Percentiles rank a stretch among this genome's conserved stretches.
Evolutionary conservation across 2,888 invertebrate species (phyloP).

Genomic region (Leucoptera coffeella): DNA sequence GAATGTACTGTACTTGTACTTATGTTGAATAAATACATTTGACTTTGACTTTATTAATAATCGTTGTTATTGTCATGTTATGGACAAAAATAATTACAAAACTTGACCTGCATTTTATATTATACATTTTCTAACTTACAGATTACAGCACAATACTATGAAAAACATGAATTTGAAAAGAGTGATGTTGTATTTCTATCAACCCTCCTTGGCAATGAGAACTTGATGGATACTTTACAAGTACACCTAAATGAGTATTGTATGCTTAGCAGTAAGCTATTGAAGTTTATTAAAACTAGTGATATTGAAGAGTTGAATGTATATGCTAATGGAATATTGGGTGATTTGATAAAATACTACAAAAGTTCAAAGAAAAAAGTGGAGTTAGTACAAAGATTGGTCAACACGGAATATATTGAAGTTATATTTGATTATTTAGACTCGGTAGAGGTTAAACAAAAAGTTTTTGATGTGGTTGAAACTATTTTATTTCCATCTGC

Average conservation of each 20-base stretch:
- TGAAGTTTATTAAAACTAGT: slow-evolving; percentile 17
- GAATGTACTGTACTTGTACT: no score
- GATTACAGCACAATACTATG: slow-evolving; percentile 27
- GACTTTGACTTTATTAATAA: background rate
- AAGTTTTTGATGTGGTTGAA: slow-evolving; percentile 7
- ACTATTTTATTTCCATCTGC: slow-evolving; percentile 18
- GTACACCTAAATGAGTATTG: slow-evolving; percentile 23
- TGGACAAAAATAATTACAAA: background rate
- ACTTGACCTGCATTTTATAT: background rate
- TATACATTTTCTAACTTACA: slow-evolving; percentile 13
- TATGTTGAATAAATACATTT: no score
- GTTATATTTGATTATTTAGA: slow-evolving; percentile 25
- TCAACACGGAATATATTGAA: slow-evolving; percentile 26
- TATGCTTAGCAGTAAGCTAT: slow-evolving; percentile 17
- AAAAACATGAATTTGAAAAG: slow-evolving; percentile 16
- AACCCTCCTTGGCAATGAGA: slow-evolving; percentile 24
- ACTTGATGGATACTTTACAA: slow-evolving; percentile 19
- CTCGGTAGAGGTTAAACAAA: slow-evolving; percentile 11
- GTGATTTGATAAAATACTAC: slow-evolving; percentile 21
- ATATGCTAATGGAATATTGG: slow-evolving; percentile 16
- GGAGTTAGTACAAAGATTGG: slow-evolving; percentile 26
- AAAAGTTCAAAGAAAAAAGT: slow-evolving; percentile 33
- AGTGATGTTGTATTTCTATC: slow-evolving; percentile 17
- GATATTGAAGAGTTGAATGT: slow-evolving; percentile 8
- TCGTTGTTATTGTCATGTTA: background rate